phyloP scores from a whole-genome alignment of 2,113 vertebrate genomes.

The Peucedramus taeniatus region DNA sequence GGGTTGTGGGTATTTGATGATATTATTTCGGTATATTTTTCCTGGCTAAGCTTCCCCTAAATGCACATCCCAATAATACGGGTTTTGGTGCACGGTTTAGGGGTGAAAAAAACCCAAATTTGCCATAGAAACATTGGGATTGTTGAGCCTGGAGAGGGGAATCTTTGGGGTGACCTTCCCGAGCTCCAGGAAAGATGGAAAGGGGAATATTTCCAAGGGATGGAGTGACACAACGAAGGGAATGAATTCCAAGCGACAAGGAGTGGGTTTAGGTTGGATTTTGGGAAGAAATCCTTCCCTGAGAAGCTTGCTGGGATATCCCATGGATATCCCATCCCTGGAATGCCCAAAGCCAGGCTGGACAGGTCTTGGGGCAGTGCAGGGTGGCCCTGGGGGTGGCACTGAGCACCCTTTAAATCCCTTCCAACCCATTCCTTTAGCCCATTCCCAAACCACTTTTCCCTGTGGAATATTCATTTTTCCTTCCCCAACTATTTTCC shows the following conservation, averaged over 20 bases:
- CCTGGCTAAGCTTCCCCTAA: neutral
- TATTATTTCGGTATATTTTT: accelerated
- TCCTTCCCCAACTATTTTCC: neutral
- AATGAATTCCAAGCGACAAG: accelerated
- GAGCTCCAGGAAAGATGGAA: neutral
- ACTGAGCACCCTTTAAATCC: too few relatives aligned
- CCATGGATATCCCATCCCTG: neutral
- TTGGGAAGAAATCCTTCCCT: neutral
- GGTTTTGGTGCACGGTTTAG: accelerated
- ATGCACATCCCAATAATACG: accelerated
- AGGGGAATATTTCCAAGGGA: neutral
- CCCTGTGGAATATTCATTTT: accelerated
- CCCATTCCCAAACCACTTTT: neutral
- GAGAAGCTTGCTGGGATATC: neutral
- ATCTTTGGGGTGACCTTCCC: too few relatives aligned
- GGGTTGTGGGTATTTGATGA: neutral
- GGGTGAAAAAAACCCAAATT: neutral
- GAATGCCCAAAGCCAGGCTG: neutral
- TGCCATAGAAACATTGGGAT: accelerated
- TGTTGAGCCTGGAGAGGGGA: neutral
- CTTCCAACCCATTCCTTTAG: neutral
- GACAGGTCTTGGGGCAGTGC: neutral
- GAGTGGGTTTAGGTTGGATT: neutral
- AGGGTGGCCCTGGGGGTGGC: neutral
- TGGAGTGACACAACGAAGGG: neutral